Percentiles rank a stretch among this genome's conserved stretches.
These are phyloP conservation scores for Pemphigus obesinymphae DNA, from an alignment of 1,140 invertebrate genomes.

Conservation along the genomic window DNA sequence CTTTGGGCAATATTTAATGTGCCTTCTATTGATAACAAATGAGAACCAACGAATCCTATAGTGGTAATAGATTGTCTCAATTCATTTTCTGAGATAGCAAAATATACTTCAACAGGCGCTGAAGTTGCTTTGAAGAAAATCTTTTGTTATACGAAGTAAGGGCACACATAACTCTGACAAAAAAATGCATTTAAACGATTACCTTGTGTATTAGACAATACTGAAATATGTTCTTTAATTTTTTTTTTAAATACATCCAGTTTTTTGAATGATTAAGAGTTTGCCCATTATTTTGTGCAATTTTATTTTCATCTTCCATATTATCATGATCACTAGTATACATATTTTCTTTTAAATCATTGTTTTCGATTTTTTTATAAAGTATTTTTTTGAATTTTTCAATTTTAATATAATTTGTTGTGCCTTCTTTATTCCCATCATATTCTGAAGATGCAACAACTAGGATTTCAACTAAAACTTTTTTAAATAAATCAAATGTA, in stretches of 20 bases:
- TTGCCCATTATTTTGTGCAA: neutral
- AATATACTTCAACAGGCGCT: neutral
- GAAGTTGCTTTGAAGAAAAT: neutral
- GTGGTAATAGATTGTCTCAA: neutral
- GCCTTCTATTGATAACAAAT: neutral
- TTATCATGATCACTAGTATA: neutral
- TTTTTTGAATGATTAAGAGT: neutral
- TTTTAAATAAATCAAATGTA: no score
- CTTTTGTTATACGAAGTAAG: neutral
- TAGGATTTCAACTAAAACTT: no score
- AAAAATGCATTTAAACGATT: neutral
- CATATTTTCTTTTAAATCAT: neutral
- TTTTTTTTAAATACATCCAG: neutral
- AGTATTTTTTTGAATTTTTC: no score
- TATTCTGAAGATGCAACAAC: no score
- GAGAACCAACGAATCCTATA: neutral
- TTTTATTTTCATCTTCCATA: neutral
- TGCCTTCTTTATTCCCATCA: no score
- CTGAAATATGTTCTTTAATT: neutral
- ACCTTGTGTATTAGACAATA: neutral
- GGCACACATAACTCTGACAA: neutral
- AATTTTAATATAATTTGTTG: no score
- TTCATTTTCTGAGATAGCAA: neutral
- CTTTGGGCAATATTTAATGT: neutral
- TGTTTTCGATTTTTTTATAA: neutral